Evolutionary conservation across 2,113 vertebrate species (phyloP).

Genomic region (Tachysurus vachellii): DNA sequence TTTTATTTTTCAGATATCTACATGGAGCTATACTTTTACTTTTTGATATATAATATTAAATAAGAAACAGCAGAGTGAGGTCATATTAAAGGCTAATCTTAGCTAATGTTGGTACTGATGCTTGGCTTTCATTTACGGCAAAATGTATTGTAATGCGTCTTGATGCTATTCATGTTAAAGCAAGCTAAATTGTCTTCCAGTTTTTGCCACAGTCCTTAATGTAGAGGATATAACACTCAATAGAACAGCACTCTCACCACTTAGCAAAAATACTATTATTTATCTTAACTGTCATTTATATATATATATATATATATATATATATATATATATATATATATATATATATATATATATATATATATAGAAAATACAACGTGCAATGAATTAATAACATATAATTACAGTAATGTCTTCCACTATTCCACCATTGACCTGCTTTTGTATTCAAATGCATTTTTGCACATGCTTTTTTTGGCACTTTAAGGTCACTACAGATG

Average conservation of each 20-base stretch:
- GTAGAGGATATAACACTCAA: background rate
- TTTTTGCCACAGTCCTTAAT: background rate
- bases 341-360: background rate
- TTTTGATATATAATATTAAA: constrained; percentile 40
- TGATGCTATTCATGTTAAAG: background rate
- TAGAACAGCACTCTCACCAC: constrained; percentile 22
- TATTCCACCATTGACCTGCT: constrained; percentile 11
- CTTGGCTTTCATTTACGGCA: constrained; percentile 21
- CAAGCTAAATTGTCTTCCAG: background rate
- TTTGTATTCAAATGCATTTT: constrained; percentile 7
- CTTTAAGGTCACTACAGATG: background rate
- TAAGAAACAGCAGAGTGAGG: constrained; percentile 22
- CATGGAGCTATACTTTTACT: constrained; percentile 9
- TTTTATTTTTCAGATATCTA: background rate
- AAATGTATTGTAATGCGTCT: background rate
- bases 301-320: background rate
- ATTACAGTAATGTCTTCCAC: constrained; percentile 26
- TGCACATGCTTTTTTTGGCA: constrained; percentile 24
- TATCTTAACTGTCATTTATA: background rate
- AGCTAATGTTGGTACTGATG: constrained; percentile 11
- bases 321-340: background rate
- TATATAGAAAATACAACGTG: background rate
- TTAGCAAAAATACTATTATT: background rate
- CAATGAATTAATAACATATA: constrained; percentile 4
- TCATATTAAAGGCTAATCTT: background rate